These are phyloP conservation scores for Notodonta dromedarius DNA, from an alignment of 2,888 invertebrate species.

Conservation along the genomic window DNA sequence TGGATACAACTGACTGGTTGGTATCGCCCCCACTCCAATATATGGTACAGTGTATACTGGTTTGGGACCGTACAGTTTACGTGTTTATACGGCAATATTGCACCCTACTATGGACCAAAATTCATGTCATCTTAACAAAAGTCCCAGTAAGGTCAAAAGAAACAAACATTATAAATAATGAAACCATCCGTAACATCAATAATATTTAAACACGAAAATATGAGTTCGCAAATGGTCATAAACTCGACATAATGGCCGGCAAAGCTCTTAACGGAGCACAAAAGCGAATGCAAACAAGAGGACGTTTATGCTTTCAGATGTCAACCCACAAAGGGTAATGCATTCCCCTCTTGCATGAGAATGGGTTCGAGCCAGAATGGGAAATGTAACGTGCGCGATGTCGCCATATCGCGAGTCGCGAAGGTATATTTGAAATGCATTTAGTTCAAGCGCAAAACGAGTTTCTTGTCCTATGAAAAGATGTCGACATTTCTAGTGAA, in stretches of 20 bases:
- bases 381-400: slow-evolving; percentile 37
- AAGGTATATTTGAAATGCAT: slow-evolving; percentile 34
- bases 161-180: too few relatives aligned
- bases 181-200: not conserved
- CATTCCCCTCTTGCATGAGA: slow-evolving; percentile 53
- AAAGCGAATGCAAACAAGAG: slow-evolving; percentile 48
- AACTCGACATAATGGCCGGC: slow-evolving; percentile 32
- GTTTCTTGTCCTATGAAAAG: not conserved
- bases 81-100: too few relatives aligned
- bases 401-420: slow-evolving; percentile 19
- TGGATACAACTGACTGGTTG: too few relatives aligned
- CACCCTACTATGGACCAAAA: too few relatives aligned
- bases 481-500: not conserved
- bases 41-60: too few relatives aligned
- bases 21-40: too few relatives aligned
- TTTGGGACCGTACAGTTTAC: too few relatives aligned
- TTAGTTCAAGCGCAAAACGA: slow-evolving; percentile 29
- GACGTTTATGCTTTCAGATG: slow-evolving; percentile 50
- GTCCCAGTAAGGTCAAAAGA: too few relatives aligned
- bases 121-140: too few relatives aligned
- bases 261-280: slow-evolving; percentile 37
- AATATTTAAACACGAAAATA: not conserved
- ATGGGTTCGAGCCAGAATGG: slow-evolving; percentile 35
- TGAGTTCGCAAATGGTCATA: slow-evolving; percentile 25
- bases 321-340: slow-evolving; percentile 61